These are phyloP conservation scores for Rhynchophorus ferrugineus DNA, from an alignment of 1,140 invertebrate genomes.

Conservation along the genomic window DNA sequence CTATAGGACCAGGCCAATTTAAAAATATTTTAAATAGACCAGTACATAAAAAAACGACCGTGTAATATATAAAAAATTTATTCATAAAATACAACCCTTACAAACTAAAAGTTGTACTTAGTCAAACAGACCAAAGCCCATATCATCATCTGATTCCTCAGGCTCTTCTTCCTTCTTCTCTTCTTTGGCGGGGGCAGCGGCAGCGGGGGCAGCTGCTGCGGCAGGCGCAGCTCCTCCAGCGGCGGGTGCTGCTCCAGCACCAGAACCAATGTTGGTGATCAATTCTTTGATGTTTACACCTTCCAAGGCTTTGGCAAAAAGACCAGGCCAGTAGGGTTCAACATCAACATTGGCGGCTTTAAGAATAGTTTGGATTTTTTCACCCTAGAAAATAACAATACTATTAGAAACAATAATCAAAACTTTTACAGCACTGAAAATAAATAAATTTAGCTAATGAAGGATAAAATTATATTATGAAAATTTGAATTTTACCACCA, in stretches of 20 bases:
- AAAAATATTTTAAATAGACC: no score
- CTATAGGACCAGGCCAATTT: no score
- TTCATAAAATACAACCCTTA: constrained; percentile 34
- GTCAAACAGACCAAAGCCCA: constrained; percentile 87
- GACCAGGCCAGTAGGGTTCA: constrained; percentile 97
- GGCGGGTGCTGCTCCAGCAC: constrained; percentile 63
- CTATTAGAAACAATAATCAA: constrained; percentile 4
- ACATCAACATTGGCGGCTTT: constrained; percentile 94
- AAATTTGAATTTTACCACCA: not conserved
- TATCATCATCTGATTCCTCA: constrained; percentile 88
- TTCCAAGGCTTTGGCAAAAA: constrained; percentile 96
- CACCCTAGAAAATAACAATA: constrained; percentile 62
- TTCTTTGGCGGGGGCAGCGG: constrained; percentile 58
- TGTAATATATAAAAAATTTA: constrained; percentile 18
- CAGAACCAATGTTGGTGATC: constrained; percentile 90
- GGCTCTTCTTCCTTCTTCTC: constrained; percentile 82
- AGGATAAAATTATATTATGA: constrained; percentile 3
- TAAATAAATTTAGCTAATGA: not conserved
- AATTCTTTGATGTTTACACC: constrained; percentile 89
- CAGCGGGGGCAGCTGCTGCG: constrained; percentile 58
- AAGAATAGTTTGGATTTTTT: constrained; percentile 94
- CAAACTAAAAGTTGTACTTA: constrained; percentile 45
- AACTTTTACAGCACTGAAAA: not conserved
- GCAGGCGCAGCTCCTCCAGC: constrained; percentile 50
- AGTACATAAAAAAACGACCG: no score